Base-by-base conservation (phyloP, 2,113 vertebrate genomes). In the Zootoca vivipara region DNA sequence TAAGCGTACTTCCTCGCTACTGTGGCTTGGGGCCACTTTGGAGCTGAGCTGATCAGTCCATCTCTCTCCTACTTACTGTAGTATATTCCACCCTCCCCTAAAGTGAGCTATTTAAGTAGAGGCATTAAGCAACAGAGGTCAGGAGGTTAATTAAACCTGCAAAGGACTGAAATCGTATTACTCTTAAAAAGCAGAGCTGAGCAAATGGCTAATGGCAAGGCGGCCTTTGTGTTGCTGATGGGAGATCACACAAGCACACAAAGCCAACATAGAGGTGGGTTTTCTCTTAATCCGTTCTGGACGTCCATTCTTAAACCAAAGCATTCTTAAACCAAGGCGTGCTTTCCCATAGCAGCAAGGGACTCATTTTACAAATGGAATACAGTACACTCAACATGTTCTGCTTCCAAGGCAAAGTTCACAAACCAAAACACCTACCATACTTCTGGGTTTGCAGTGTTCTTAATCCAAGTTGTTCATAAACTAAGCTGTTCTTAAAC, bases 61-160 rank as follows among this genome's bases (percentile, higher is more conserved):
- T 42, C 38, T 6, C 56, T 75, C 38, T 77, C 13, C 84, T 40
- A 3, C 3, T 81, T 10, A 28, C 56, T 81, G 15, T 72, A 15
- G 33, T 87, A 42, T 77, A 16, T 26, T 64, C 58, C 24, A 46
- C 40, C 85, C 83, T 82, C 4, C 35, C 90, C 4, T 38, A 83
- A 77, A 77, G 70, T 85, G 58, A 74, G 52, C 69, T 74, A 87
- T 73, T 82, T 83, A 75, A 52, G 20, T 75, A 83, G 85, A 40
- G 58, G 75, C 72, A 73, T 75, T 88, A 83, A 69, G 62, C 87
- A 69, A 24, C 73, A 78, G 22, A 88, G 81, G 62, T 82, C 72
- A 78, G 13, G 52, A 83, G 81, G 87, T 88, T 83, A 88, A 88
- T 83, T 65, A 83, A 69, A 83, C 73, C 65, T 77, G 40, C 62